Evolutionary conservation across 2,113 vertebrate species (phyloP).

Genomic region (Tonatia bakeri): DNA sequence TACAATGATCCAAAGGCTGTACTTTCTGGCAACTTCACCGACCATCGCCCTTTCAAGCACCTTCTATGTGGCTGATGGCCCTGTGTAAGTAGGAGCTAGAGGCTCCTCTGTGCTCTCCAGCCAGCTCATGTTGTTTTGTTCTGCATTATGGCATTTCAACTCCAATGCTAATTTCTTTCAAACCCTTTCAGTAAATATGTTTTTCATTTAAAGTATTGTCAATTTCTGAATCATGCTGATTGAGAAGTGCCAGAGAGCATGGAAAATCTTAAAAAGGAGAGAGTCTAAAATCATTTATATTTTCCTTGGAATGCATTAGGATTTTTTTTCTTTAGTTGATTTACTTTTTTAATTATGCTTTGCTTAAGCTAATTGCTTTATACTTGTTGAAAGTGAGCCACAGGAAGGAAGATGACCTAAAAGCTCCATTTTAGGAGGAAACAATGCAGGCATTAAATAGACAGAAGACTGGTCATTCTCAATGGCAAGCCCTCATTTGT

Average conservation of each 20-base stretch:
- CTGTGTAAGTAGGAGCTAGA: accelerated
- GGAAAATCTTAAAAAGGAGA: not conserved
- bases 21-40: no score
- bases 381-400: not conserved
- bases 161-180: not conserved
- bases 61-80: accelerated
- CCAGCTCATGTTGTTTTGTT: not conserved
- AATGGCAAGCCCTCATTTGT: not conserved
- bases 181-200: not conserved
- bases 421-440: not conserved
- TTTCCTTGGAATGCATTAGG: not conserved
- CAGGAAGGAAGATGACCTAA: not conserved
- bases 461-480: not conserved
- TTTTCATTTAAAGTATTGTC: constrained; percentile 23
- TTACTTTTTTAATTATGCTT: constrained; percentile 5
- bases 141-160: not conserved
- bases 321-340: not conserved
- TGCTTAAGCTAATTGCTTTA: not conserved
- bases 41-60: not conserved
- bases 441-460: not conserved
- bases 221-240: constrained; percentile 20
- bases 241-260: not conserved
- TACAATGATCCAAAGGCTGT: not conserved
- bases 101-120: not conserved
- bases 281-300: not conserved